Conservation (phyloP, 2,888 invertebrate genomes). For the Trachelus troglodyta region DNA sequence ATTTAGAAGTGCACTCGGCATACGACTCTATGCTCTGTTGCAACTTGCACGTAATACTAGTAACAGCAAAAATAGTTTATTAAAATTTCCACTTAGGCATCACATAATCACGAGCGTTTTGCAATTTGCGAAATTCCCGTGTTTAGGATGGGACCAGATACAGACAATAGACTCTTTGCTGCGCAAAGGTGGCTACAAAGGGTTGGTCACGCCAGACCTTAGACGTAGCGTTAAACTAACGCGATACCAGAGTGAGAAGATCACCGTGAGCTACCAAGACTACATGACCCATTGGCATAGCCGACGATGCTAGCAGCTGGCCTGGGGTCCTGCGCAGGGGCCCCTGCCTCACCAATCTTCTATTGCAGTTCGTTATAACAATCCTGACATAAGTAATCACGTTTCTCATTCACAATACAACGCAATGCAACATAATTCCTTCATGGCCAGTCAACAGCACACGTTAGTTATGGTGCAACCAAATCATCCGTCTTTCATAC, state of each 20-base stretch:
- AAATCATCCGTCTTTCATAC: constrained; percentile 42
- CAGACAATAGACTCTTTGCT: constrained; percentile 98
- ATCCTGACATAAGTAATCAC: constrained; percentile 35
- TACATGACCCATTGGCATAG: constrained; percentile 77
- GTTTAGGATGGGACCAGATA: constrained; percentile 96
- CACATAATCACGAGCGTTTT: constrained; percentile 7
- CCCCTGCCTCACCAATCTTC: constrained; percentile 45
- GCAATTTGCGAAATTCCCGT: constrained; percentile 16
- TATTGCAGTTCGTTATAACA: constrained; percentile 44
- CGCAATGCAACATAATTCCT: constrained; percentile 38
- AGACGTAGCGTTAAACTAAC: constrained; percentile 93
- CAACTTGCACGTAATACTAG: neutral
- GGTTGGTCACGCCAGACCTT: constrained; percentile 87
- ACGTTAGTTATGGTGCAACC: constrained; percentile 43
- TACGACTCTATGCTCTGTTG: neutral
- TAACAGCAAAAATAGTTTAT: neutral
- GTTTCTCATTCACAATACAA: constrained; percentile 41
- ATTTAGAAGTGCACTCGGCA: neutral
- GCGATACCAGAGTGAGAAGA: constrained; percentile 96
- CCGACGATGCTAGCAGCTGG: constrained; percentile 80
- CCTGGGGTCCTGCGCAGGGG: constrained; percentile 68
- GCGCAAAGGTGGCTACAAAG: constrained; percentile 96
- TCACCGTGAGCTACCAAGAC: constrained; percentile 88
- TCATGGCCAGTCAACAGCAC: constrained; percentile 42
- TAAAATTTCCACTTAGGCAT: neutral